A percentile compares a stretch with the other conserved stretches of the same genome.
Evolutionary conservation across 2,113 vertebrate species (phyloP).

Genomic region (Nycticryphes semicollaris): DNA sequence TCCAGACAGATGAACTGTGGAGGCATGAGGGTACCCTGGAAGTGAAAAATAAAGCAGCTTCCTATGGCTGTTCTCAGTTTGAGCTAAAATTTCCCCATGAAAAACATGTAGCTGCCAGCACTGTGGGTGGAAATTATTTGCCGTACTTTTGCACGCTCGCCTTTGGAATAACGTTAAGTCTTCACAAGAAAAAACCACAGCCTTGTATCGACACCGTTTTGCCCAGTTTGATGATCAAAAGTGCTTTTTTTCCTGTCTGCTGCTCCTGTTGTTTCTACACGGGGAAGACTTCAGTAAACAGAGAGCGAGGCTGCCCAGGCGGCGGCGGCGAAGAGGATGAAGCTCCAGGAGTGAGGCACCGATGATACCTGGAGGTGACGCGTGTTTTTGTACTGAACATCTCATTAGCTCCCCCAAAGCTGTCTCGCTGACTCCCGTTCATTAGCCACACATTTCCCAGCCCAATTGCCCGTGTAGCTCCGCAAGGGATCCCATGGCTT

Average conservation of each 20-base stretch:
- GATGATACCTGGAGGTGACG: constrained; percentile 40
- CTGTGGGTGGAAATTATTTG: background rate
- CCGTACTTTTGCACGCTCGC: background rate
- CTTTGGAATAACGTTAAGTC: background rate
- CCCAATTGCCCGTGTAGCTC: constrained; percentile 37
- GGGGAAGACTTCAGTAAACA: background rate
- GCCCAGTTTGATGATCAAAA: background rate
- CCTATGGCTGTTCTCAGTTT: background rate
- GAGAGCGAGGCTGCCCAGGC: background rate
- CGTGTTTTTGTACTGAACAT: background rate
- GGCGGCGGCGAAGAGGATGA: background rate
- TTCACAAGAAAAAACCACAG: background rate
- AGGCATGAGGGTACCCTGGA: background rate
- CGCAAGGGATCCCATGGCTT: constrained; percentile 28
- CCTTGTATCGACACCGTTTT: background rate
- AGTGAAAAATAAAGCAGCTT: background rate
- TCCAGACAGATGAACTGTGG: background rate
- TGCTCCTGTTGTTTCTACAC: background rate
- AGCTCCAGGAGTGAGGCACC: background rate
- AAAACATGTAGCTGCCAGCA: background rate
- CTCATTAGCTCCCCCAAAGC: constrained; percentile 44
- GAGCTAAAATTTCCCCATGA: background rate
- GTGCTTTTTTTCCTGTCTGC: background rate
- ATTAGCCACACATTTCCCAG: constrained; percentile 28
- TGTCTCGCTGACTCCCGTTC: background rate